These are phyloP conservation scores for Vireo griseus DNA, from an alignment of 2,797 vertebrate genomes.

Conservation along the genomic window DNA sequence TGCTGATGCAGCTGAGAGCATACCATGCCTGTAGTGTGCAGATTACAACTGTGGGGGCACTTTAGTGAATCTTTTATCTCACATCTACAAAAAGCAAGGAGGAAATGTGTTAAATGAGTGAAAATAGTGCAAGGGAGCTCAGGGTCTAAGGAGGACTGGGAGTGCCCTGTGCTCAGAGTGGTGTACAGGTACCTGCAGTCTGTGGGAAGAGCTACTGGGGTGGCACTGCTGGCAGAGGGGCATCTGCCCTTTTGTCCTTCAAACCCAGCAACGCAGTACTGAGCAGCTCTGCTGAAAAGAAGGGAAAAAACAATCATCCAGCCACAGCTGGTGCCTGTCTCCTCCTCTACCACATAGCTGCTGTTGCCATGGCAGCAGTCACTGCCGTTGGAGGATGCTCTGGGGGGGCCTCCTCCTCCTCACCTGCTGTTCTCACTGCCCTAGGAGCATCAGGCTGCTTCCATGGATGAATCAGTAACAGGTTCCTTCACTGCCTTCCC, in stretches of 20 bases:
- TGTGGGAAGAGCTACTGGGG: neutral
- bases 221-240: neutral
- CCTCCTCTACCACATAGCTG: neutral
- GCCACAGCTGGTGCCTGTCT: conserved; percentile 44
- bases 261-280: neutral
- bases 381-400: neutral
- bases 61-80: neutral
- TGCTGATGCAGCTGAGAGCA: neutral
- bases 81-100: neutral
- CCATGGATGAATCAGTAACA: neutral
- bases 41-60: neutral
- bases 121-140: neutral
- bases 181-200: neutral
- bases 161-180: neutral
- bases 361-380: conserved; percentile 54
- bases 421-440: neutral
- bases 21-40: neutral
- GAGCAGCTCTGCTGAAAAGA: neutral
- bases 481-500: neutral
- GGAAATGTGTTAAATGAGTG: neutral
- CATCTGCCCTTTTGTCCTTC: conserved; percentile 1
- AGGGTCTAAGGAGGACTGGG: neutral
- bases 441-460: neutral
- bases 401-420: neutral
- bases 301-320: neutral